These are phyloP conservation scores for Heterodera carotae DNA, from an alignment of 1,140 invertebrate species.

Conservation along the genomic window DNA sequence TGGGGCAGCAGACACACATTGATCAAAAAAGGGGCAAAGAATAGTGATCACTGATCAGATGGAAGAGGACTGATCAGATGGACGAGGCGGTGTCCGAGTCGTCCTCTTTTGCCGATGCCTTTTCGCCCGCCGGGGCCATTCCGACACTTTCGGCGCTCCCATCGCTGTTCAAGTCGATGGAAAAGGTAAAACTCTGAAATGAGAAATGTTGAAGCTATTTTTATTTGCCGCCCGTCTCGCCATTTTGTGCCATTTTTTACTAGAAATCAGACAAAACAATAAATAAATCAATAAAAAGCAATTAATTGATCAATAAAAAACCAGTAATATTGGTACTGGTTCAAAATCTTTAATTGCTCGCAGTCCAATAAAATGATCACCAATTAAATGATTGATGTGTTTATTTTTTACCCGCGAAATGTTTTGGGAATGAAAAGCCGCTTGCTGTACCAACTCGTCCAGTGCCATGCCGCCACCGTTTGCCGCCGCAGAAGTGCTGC, in stretches of 20 bases:
- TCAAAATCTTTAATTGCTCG: not conserved
- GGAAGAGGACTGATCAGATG: not conserved
- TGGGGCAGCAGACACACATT: too few relatives aligned
- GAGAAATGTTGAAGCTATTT: not conserved
- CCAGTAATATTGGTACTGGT: too few relatives aligned
- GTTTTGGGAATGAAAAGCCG: slow-evolving; percentile 9
- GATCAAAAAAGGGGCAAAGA: not conserved
- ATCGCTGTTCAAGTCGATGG: slow-evolving; percentile 9
- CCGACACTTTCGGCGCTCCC: not conserved
- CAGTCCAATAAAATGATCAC: not conserved
- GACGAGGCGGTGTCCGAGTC: slow-evolving; percentile 14
- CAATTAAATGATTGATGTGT: too few relatives aligned
- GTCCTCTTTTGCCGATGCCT: not conserved
- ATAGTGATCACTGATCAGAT: not conserved
- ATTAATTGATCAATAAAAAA: too few relatives aligned
- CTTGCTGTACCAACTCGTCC: slow-evolving; percentile 14
- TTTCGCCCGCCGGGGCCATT: not conserved
- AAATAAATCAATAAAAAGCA: too few relatives aligned
- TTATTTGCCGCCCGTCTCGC: too few relatives aligned
- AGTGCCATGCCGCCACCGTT: not conserved
- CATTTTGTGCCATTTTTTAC: too few relatives aligned
- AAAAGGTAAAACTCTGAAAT: slow-evolving; percentile 12
- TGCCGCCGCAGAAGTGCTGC: not conserved
- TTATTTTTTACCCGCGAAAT: slow-evolving; percentile 1
- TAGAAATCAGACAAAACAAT: too few relatives aligned